Evolutionary conservation across 2,888 invertebrate genomes (phyloP), one percentile per base, ranked within the genome.

Genomic region (Hermodice carunculata): DNA sequence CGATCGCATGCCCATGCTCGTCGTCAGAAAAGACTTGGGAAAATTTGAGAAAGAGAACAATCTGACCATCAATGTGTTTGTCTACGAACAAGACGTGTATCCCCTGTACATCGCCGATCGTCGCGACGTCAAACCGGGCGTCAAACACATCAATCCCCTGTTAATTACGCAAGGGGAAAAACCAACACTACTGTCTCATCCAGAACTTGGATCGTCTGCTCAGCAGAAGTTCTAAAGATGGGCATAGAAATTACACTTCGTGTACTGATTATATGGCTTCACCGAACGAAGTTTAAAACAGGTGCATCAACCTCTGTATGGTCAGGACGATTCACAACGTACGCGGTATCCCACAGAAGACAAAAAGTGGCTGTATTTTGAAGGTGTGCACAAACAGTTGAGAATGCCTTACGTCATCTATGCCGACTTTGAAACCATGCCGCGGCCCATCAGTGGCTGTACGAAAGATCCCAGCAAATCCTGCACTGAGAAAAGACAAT

Each of bases 11-110:
- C 11, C 26, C n/a, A 62, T 56, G 28, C 67, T 69, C 1, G 59
- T 67, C 0, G 31, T 52, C 24, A n/a, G 67, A 31, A 44, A 28
- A 11, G 64, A 67, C 19, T 52, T 69, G 11, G n/a, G 28, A n/a
- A 63, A 56, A 26, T 65, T 71, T 48, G 71, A 71, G 46, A 51
- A 42, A 5, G 62, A 59, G 22, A 69, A 69, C 52, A 26, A 66
- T 1, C 48, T 71, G 6, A 54, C 57, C 5, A 34, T 64, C 43
- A 70, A 66, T 43, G 66, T 69, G 17, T 61, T 62, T 60, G 61
- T 52, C 24, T 65, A 60, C 32, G 60, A 66, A 26, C 56, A 51
- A 14, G 57, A 52, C 11, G 52, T 71, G 6, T 64, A 53, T 32
- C 68, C 66, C 11, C n/a, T 64, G 14, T 57, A 70, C 43, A 28